Percentiles rank a stretch among this genome's conserved stretches.
Evolutionary conservation across 1,140 invertebrate genomes (phyloP).

Genomic region (Drosophila ohnishii): DNA sequence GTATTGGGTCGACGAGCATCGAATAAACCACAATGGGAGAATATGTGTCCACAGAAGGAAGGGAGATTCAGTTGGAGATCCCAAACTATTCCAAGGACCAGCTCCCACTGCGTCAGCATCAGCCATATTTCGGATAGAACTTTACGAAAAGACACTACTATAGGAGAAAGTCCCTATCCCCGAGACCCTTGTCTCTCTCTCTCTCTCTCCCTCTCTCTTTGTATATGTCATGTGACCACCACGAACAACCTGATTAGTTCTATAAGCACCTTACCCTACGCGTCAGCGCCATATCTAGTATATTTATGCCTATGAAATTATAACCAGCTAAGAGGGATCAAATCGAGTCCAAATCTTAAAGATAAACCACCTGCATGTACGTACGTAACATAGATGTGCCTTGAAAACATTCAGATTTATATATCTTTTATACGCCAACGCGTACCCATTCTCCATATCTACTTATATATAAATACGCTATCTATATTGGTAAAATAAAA

Average conservation of each 20-base stretch:
- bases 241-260: constrained; percentile 49
- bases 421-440: constrained; percentile 15
- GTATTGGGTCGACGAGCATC: constrained; percentile 55
- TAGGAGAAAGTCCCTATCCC: constrained; percentile 26
- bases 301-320: constrained; percentile 37
- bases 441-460: constrained; percentile 32
- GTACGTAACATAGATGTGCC: constrained; percentile 23
- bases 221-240: constrained; percentile 26
- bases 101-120: constrained; percentile 1
- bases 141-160: constrained; percentile 52
- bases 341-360: constrained; percentile 16
- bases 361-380: constrained; percentile 11
- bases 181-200: neutral
- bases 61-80: neutral
- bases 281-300: constrained; percentile 40
- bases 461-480: constrained; percentile 9
- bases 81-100: neutral
- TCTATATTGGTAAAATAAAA: constrained; percentile 22
- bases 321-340: constrained; percentile 26
- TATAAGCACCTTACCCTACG: constrained; percentile 27
- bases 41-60: neutral
- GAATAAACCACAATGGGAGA: constrained; percentile 53
- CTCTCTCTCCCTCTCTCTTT: constrained; percentile 15
- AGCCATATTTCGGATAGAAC: constrained; percentile 48
- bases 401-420: constrained; percentile 20